These are phyloP conservation scores for Callaeas wilsoni DNA, from an alignment of 2,113 vertebrate genomes.

Conservation along the genomic window DNA sequence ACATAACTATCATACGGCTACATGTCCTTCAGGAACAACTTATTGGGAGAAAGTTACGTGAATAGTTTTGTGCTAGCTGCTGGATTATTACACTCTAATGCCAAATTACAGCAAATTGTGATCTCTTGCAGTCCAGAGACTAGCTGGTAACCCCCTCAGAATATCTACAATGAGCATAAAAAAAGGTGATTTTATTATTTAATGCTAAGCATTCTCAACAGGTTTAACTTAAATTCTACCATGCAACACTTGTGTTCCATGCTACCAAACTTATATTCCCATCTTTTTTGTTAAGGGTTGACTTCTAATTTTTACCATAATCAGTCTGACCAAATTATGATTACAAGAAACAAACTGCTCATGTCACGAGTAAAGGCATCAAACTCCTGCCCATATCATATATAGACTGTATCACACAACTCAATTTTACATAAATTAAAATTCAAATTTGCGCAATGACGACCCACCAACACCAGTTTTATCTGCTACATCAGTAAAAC, in stretches of 20 bases:
- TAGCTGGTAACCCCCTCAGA: background rate
- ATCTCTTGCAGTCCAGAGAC: background rate
- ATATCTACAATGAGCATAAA: background rate
- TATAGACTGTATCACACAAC: background rate
- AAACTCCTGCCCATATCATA: background rate
- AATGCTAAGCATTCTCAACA: background rate
- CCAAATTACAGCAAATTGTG: background rate
- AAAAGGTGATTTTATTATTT: background rate
- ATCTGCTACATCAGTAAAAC: background rate
- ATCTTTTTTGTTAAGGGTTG: background rate
- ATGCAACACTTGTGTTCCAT: background rate
- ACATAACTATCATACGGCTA: background rate
- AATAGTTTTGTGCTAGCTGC: background rate
- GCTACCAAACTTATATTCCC: background rate
- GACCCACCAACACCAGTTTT: background rate
- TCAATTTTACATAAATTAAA: background rate
- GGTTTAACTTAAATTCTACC: background rate
- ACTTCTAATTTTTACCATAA: background rate
- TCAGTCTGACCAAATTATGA: background rate
- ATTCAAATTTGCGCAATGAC: background rate
- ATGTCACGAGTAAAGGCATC: background rate
- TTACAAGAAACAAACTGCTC: background rate
- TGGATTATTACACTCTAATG: background rate
- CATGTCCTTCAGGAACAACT: background rate
- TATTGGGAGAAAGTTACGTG: rapidly evolving